These are phyloP conservation scores for Lithobates sylvaticus DNA, from an alignment of 2,797 vertebrate genomes.

Conservation along the genomic window DNA sequence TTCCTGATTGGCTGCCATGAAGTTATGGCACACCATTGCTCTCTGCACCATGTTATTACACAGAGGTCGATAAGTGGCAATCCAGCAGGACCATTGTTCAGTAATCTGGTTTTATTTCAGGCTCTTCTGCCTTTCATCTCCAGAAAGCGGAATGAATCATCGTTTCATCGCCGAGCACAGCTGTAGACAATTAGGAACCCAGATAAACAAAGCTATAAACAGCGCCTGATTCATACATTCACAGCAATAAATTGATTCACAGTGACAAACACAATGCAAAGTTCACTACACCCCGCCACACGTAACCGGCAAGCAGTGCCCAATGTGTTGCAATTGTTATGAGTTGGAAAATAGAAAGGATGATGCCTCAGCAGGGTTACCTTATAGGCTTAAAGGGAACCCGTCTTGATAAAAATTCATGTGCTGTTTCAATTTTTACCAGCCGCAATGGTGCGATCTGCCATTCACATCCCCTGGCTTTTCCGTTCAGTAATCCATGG, in stretches of 20 bases:
- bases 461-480: too few species aligned
- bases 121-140: background rate
- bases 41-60: background rate
- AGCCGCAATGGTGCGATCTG: too few species aligned
- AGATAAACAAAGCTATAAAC: slow-evolving; percentile 15
- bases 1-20: background rate
- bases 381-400: background rate
- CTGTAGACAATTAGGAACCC: background rate
- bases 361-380: background rate
- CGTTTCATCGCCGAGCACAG: background rate
- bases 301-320: background rate
- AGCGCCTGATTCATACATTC: slow-evolving; percentile 29
- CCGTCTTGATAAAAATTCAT: background rate
- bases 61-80: background rate
- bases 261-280: background rate
- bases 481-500: too few species aligned
- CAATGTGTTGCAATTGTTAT: background rate
- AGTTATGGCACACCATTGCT: background rate
- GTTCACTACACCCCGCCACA: background rate
- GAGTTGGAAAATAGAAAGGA: background rate
- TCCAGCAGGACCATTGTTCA: background rate
- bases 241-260: too few species aligned
- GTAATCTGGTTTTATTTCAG: background rate
- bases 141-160: background rate
- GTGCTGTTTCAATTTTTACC: too few species aligned